Conservation (phyloP, 2,888 invertebrate species). For the Oscheius myriophilus region DNA sequence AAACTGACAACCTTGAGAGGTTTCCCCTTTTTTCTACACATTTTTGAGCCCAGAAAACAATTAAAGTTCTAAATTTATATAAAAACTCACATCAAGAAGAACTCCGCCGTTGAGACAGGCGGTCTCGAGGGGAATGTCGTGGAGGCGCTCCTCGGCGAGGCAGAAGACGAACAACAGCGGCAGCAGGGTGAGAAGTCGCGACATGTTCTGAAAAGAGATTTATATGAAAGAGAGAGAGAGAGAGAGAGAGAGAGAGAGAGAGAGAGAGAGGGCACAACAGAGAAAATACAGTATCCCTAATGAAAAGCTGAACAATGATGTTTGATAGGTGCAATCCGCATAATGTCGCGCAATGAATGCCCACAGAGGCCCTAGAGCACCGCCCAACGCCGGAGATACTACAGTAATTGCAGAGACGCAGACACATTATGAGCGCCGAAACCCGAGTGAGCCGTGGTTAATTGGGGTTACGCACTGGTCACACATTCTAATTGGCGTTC, state of each 20-base stretch:
- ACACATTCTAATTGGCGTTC: slow-evolving; percentile 19
- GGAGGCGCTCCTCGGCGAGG: slow-evolving; percentile 19
- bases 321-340: slow-evolving; percentile 1
- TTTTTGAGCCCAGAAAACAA: too few species aligned
- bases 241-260: slow-evolving; percentile 13
- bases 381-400: slow-evolving; percentile 7
- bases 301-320: not conserved
- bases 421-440: slow-evolving; percentile 26
- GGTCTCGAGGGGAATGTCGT: slow-evolving; percentile 41
- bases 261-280: not conserved
- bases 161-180: slow-evolving; percentile 4
- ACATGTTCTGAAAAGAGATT: slow-evolving; percentile 2
- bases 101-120: slow-evolving; percentile 53
- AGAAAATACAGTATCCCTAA: not conserved
- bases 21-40: too few species aligned
- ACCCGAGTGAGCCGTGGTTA: slow-evolving; percentile 23
- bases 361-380: slow-evolving; percentile 19
- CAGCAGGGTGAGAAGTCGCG: slow-evolving; percentile 6
- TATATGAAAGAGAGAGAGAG: not conserved
- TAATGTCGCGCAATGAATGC: slow-evolving; percentile 6
- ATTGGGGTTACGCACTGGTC: slow-evolving; percentile 29
- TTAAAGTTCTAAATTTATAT: not conserved
- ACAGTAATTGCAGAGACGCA: slow-evolving; percentile 21
- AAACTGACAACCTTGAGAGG: too few species aligned
- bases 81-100: slow-evolving; percentile 41